Evolutionary conservation across 2,797 vertebrate genomes (phyloP).

Genomic region (Phrynocephalus guinanensis): DNA sequence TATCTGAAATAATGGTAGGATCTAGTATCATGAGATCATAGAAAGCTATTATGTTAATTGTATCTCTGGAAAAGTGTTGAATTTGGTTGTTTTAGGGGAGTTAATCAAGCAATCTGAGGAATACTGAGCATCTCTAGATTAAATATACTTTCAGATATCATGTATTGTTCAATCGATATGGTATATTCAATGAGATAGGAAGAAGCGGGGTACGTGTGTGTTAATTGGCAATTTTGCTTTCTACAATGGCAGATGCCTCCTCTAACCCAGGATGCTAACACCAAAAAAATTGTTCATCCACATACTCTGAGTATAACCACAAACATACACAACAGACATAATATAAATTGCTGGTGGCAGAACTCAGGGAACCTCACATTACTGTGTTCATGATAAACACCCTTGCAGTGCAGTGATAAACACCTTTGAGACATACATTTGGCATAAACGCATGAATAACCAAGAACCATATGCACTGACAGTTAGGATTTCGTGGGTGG

Average conservation of each 20-base stretch:
- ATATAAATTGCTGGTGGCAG: too few relatives aligned
- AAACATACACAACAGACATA: neutral
- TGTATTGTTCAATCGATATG: neutral
- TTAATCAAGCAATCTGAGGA: neutral
- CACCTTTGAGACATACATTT: neutral
- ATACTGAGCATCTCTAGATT: neutral
- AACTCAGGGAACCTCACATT: neutral
- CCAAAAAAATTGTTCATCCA: neutral
- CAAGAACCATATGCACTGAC: neutral
- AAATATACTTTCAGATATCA: neutral
- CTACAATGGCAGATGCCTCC: neutral
- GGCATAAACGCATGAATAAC: neutral
- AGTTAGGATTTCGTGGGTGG: neutral
- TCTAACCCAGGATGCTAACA: neutral
- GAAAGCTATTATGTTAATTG: neutral
- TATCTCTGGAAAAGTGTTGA: neutral
- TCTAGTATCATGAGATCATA: neutral
- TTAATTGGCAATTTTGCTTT: neutral
- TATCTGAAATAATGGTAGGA: neutral
- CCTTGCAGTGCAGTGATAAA: neutral
- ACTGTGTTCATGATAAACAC: neutral
- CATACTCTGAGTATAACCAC: neutral
- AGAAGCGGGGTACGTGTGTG: neutral
- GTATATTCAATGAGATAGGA: neutral
- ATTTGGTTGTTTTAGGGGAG: neutral